Conservation (phyloP, 2,113 vertebrate species). For the pig (Sus scrofa) region T2T-Sscrofa CM000819.6:66574501-66575000, state of each 20-base stretch:
- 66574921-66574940: constrained; percentile 38
- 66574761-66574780: constrained; percentile 55
- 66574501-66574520: neutral
- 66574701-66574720: constrained; percentile 27
- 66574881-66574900: constrained; percentile 39
- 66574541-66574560: neutral
- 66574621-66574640: neutral
- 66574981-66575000: neutral
- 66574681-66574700: neutral
- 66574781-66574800: constrained; percentile 49
- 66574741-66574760: neutral
- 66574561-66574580: neutral
- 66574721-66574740: constrained; percentile 31
- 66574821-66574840: neutral
- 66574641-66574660: neutral
- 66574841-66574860: constrained; percentile 61
- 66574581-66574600: constrained; percentile 13
- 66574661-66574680: constrained; percentile 14
- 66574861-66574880: constrained; percentile 64
- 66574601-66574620: constrained; percentile 16
- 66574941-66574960: constrained; percentile 37
- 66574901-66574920: constrained; percentile 16
- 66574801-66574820: constrained; percentile 53
- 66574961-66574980: neutral
- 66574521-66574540: neutral